A percentile compares a stretch with the other conserved stretches of the same genome.
Conservation (phyloP, 2,797 vertebrate species). For the Numenius phaeopus region DNA sequence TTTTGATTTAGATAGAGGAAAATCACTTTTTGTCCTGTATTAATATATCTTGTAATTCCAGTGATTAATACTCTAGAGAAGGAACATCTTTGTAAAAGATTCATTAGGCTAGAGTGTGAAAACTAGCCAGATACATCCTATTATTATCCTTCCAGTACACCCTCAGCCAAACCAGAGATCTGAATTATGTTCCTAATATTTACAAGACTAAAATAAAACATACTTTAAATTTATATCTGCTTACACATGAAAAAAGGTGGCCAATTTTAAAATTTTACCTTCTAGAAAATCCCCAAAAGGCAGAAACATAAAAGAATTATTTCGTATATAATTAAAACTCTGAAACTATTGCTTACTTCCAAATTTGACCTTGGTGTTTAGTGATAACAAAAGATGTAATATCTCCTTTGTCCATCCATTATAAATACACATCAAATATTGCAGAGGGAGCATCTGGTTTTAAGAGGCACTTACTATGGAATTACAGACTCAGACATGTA, state of each 20-base stretch:
- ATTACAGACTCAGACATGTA: conserved; percentile 34
- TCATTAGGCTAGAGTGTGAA: background rate
- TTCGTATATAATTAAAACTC: background rate
- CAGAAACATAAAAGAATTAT: background rate
- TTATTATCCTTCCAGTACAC: background rate
- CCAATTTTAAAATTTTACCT: background rate
- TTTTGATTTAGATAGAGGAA: background rate
- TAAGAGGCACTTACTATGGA: conserved; percentile 61
- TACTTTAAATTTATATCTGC: background rate
- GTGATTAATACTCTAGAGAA: background rate
- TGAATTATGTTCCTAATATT: background rate
- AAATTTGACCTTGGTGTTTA: conserved; percentile 42
- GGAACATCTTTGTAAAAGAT: background rate
- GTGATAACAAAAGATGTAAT: conserved; percentile 4
- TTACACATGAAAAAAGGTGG: background rate
- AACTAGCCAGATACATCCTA: background rate
- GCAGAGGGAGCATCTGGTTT: conserved; percentile 63
- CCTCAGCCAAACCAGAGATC: background rate
- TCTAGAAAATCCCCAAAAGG: background rate
- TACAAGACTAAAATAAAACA: background rate
- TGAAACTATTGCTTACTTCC: background rate
- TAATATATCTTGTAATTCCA: background rate
- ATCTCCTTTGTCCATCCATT: conserved; percentile 9
- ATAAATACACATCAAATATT: conserved; percentile 27
- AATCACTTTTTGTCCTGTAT: background rate